Base-by-base conservation (phyloP, 1,140 invertebrate species). In the Drosophila auraria region DNA sequence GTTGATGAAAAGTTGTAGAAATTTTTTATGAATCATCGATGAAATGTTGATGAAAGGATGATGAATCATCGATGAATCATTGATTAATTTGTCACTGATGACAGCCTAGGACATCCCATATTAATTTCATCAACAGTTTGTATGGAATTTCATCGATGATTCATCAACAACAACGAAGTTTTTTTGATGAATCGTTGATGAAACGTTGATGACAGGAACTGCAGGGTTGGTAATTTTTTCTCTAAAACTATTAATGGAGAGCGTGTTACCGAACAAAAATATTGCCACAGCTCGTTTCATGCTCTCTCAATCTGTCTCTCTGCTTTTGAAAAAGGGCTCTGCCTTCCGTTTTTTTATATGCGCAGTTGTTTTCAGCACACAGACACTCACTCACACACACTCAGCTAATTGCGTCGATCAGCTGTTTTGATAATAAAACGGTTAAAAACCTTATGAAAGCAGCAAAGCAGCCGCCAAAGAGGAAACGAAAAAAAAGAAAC, bases 371-470 rank as follows among this genome's bases (percentile, higher is more conserved):
- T 83, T 80, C 23, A 30, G 42, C 15, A 59, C 59, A 75, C 47
- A 61, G 45, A 54, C 20, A 73, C 47, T 70, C 30, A 59, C 64
- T 20, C 42, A 59, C 44, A 69, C 44, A 33, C 33, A 25, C 23
- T 30, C 30, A 25, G 38, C 76, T 65, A 80, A 82, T 84, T 80
- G 61, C 54, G 62, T 51, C 80, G 84, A 87, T 87, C 84, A 87
- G 84, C 84, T 87, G 84, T 89, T 89, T 83, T 84, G 50, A 78
- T 72, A 77, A 73, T 83, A 68, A 87, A 80, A 84, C 82, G 78
- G 65, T 78, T 71, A 66, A 83, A 70, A 83, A 71, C 75, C 64
- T 82, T 57, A 63, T 65, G 65, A 82, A 61, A 78, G 57, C 80
- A 53, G 49, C 14, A 56, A 64, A 58, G 36, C 58, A 57, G 63